phyloP scores from a whole-genome alignment of 2,113 vertebrate genomes.

The Otis tarda region DNA sequence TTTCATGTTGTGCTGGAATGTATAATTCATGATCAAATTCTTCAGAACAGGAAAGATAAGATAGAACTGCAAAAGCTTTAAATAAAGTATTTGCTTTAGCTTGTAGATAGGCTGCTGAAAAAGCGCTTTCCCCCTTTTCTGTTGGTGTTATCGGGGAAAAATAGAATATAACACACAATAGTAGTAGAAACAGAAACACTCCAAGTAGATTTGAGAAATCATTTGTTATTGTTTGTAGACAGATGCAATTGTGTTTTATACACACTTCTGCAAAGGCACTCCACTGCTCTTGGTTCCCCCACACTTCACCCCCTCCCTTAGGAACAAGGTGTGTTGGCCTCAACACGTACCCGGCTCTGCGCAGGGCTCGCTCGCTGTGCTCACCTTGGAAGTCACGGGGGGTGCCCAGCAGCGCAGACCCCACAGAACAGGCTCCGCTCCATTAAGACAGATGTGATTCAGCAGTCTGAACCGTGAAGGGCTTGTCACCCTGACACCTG shows the following conservation, averaged over 20 bases:
- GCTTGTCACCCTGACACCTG: background rate
- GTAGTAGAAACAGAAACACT: background rate
- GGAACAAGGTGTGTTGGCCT: background rate
- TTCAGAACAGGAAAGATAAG: slow-evolving; percentile 72
- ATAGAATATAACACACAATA: background rate
- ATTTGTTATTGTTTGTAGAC: background rate
- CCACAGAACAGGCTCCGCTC: background rate
- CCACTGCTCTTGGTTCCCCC: background rate
- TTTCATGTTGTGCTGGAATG: slow-evolving; percentile 70
- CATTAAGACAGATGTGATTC: rapidly evolving
- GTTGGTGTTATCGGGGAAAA: slow-evolving; percentile 25
- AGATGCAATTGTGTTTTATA: background rate
- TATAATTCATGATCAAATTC: slow-evolving; percentile 74
- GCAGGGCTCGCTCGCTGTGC: rapidly evolving
- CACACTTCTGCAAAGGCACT: background rate
- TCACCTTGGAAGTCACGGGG: rapidly evolving
- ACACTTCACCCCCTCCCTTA: background rate
- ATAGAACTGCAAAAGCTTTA: slow-evolving; percentile 53
- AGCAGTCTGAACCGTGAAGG: rapidly evolving
- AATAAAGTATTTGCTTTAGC: slow-evolving; percentile 68
- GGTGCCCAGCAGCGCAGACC: too few relatives aligned
- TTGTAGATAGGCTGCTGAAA: slow-evolving; percentile 26
- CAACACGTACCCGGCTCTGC: background rate
- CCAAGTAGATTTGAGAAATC: background rate
- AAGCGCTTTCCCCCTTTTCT: slow-evolving; percentile 7